Evolutionary conservation across 2,113 vertebrate species (phyloP), one percentile per base, ranked within the genome.

Genomic region (Nothoprocta pentlandii): DNA sequence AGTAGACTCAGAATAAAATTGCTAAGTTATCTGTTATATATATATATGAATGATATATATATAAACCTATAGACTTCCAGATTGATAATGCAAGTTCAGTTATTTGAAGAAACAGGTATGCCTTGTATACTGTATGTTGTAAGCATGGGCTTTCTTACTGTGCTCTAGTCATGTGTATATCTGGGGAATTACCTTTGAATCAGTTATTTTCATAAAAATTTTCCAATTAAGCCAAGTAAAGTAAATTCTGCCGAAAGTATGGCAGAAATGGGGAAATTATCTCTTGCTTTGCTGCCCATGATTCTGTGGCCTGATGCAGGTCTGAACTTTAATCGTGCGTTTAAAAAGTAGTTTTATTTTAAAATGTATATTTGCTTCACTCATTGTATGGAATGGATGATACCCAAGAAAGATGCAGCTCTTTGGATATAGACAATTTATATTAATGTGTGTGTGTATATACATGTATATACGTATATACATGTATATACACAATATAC

Each of bases 131-230:
- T 20, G 1, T n/a, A 3, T 42, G 5, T 61, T 32, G 41, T n/a
- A 47, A 75, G 9, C 3, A 1, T 1, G 2, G 13, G 32, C 5
- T 32, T 67, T 67, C 7, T 56, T 28, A 19, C 69, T 54, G 0
- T 28, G 25, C 80, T 90, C 69, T 63, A 36, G 2, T 78, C 36
- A 44, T n/a, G 47, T 14, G 9, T 69, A 26, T 46, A 20, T 67
- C 36, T 86, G n/a, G 70, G n/a, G 12, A 41, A 11, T 80, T 80
- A 16, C 9, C 15, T 85, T 78, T 70, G 44, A 36, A 19, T 77
- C 75, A 34, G 22, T 76, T 46, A 15, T 36, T 84, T 56, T 56
- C 14, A 22, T 63, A 3, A 75, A 89, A 86, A 75, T 39, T 62
- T 69, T 23, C 36, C 26, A 53, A 63, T 20, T 59, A 32, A 76